A percentile compares a stretch with the other conserved stretches of the same genome.
phyloP scores from a whole-genome alignment of 2,888 invertebrate species.

The Timandra comae region DNA sequence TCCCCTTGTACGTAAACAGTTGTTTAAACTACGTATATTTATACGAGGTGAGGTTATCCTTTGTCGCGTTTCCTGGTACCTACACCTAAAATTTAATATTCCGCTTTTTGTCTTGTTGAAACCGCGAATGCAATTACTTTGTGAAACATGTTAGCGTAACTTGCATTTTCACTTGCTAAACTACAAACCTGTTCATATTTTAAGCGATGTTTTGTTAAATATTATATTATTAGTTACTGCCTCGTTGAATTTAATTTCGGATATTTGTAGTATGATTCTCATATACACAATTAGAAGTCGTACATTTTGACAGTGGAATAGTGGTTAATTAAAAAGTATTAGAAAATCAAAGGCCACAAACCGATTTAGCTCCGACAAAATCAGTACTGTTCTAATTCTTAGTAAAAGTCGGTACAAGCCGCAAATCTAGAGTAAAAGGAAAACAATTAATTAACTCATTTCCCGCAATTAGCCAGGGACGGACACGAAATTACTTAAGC shows the following conservation, averaged over 20 bases:
- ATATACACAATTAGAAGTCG: too few relatives aligned
- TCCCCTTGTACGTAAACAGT: neutral
- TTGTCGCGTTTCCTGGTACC: conserved; percentile 11
- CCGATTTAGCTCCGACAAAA: conserved; percentile 6
- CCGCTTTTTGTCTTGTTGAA: conserved; percentile 4
- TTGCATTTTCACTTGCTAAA: too few relatives aligned
- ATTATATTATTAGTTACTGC: too few relatives aligned
- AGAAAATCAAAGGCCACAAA: conserved; percentile 2
- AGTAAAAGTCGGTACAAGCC: conserved; percentile 28
- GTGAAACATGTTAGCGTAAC: neutral
- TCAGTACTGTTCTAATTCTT: conserved; percentile 9
- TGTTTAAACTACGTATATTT: conserved; percentile 1
- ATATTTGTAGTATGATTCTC: too few relatives aligned
- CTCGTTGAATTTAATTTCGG: too few relatives aligned
- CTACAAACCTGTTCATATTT: too few relatives aligned
- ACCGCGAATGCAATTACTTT: conserved; percentile 6
- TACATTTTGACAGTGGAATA: too few relatives aligned
- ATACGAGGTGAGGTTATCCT: conserved; percentile 1
- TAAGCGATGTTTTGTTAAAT: too few relatives aligned
- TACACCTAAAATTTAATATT: conserved; percentile 6
- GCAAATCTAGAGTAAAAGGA: conserved; percentile 57
- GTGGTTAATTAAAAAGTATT: too few relatives aligned
- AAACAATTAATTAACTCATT: conserved; percentile 69
- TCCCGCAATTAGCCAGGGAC: conserved; percentile 65
- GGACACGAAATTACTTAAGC: conserved; percentile 61